Evolutionary conservation across 30 jellyfish, hydroid and myxozoan genomes (phyloP).

Genomic region (Cassiopea xamachana): DNA sequence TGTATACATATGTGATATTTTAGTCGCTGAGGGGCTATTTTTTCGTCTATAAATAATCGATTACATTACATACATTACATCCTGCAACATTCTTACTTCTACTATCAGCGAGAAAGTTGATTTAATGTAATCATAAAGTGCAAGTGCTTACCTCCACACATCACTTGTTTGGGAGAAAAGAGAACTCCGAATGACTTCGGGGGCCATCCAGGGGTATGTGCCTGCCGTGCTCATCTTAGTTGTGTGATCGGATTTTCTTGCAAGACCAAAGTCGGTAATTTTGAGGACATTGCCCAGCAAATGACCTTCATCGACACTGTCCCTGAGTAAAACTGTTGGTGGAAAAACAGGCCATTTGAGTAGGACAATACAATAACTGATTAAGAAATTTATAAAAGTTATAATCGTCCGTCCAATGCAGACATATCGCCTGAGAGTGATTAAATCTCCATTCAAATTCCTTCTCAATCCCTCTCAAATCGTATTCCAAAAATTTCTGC

Average conservation of each 20-base stretch:
- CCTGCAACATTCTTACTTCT: not conserved
- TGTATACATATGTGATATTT: too few relatives aligned
- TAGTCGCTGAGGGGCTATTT: too few relatives aligned
- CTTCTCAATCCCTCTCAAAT: too few relatives aligned
- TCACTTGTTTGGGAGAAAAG: slow-evolving; percentile 96
- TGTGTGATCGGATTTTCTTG: slow-evolving; percentile 98
- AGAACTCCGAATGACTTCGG: slow-evolving; percentile 97
- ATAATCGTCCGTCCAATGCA: too few relatives aligned
- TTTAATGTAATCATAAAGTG: too few relatives aligned
- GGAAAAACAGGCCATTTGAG: not conserved
- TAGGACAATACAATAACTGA: not conserved
- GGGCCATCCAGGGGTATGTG: slow-evolving; percentile 99
- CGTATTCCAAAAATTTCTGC: too few relatives aligned
- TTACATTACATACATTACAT: not conserved
- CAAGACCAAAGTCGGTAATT: slow-evolving; percentile 99
- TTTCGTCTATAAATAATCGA: too few relatives aligned
- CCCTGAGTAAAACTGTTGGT: slow-evolving; percentile 74
- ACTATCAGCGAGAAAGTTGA: not conserved
- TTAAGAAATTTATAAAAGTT: not conserved
- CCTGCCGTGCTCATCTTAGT: slow-evolving; percentile 99
- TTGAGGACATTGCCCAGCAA: slow-evolving; percentile 82
- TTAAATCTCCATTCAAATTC: too few relatives aligned
- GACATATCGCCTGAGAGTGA: too few relatives aligned
- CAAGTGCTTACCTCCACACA: slow-evolving; percentile 91
- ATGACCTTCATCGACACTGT: slow-evolving; percentile 90